Percentiles rank a stretch among this genome's conserved stretches.
Evolutionary conservation across 2,113 vertebrate species (phyloP).

Genomic region (Pionites leucogaster): DNA sequence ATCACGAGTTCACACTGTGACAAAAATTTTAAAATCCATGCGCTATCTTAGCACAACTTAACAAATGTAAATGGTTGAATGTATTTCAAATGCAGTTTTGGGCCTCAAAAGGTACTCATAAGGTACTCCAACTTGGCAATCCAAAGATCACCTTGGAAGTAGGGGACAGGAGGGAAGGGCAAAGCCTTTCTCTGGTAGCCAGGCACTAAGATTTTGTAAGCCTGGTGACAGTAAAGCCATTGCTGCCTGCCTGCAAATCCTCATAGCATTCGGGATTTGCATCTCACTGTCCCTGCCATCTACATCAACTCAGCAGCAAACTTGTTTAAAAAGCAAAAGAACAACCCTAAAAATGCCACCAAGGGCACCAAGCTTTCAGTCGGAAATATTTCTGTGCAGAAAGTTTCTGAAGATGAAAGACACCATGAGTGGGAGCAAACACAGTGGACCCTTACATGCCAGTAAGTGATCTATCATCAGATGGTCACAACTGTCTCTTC

Average conservation of each 20-base stretch:
- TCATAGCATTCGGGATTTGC: constrained; percentile 45
- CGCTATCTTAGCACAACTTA: background rate
- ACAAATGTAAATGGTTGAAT: background rate
- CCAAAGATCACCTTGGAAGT: constrained; percentile 28
- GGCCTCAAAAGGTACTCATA: background rate
- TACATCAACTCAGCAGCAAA: constrained; percentile 41
- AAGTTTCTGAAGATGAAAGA: constrained; percentile 65
- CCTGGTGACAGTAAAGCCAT: constrained; percentile 57
- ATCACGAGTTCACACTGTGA: background rate
- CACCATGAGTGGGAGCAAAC: constrained; percentile 49
- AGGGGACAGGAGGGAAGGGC: background rate
- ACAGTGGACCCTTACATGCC: constrained; percentile 24
- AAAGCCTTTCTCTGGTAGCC: constrained; percentile 29
- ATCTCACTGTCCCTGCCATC: constrained; percentile 9
- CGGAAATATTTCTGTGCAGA: constrained; percentile 53
- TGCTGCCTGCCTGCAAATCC: constrained; percentile 47
- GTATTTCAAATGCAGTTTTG: background rate
- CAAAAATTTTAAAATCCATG: background rate
- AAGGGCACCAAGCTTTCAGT: constrained; percentile 10
- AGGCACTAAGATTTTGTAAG: constrained; percentile 64
- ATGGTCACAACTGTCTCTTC: background rate
- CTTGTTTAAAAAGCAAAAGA: background rate
- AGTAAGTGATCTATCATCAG: constrained; percentile 35
- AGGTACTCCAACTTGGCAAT: constrained; percentile 52
- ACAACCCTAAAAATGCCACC: background rate